Percentiles rank a stretch among this genome's conserved stretches.
Conservation (phyloP, 35 echinoderm and acorn worm species). For the Lytechinus pictus region DNA sequence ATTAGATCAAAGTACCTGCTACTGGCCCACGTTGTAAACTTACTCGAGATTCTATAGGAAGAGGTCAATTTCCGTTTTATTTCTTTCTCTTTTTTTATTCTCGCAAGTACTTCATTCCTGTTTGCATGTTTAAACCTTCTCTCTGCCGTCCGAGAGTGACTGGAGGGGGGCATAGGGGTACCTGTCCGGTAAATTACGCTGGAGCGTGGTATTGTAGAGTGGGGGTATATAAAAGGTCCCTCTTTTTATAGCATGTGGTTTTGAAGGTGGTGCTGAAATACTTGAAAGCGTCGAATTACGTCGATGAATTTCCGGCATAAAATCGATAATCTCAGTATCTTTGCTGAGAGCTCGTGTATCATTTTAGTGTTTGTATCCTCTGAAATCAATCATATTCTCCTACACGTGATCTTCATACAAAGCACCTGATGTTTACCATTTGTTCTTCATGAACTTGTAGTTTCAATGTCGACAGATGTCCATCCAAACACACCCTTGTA, state of each 20-base stretch:
- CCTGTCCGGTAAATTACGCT: background rate
- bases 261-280: background rate
- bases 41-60: background rate
- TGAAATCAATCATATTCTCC: background rate
- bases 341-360: background rate
- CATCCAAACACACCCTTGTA: background rate
- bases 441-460: background rate
- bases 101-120: background rate
- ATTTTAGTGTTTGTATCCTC: background rate
- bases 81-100: background rate
- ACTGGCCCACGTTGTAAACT: background rate
- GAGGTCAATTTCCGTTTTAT: constrained; percentile 19
- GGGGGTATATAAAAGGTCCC: background rate
- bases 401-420: background rate
- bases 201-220: background rate
- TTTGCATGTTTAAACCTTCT: background rate
- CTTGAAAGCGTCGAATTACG: constrained; percentile 33
- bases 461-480: background rate
- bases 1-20: background rate
- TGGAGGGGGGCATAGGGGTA: background rate
- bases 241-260: background rate
- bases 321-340: constrained; percentile 7
- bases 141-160: background rate
- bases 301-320: constrained; percentile 6
- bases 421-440: background rate